Evolutionary conservation across 1,140 invertebrate genomes (phyloP).

Genomic region (Papilio polytes): DNA sequence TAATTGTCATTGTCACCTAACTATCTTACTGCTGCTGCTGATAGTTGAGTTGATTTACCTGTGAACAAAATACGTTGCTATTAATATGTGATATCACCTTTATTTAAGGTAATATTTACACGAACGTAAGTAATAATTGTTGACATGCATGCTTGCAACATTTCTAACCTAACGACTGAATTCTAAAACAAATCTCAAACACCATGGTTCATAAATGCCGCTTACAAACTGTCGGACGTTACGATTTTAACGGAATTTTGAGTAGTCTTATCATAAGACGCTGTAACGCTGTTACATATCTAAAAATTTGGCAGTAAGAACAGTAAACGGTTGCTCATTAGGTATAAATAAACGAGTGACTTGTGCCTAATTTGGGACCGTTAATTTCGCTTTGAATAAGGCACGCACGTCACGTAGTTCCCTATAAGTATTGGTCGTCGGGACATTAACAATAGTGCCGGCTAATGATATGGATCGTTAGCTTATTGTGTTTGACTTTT

Average conservation of each 20-base stretch:
- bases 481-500: slow-evolving; percentile 23
- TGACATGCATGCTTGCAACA: neutral
- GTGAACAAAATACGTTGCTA: neutral
- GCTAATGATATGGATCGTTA: slow-evolving; percentile 24
- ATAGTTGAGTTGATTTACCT: neutral
- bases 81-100: neutral
- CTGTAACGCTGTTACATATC: too few relatives aligned
- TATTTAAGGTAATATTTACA: neutral
- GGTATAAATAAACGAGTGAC: neutral
- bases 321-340: too few relatives aligned
- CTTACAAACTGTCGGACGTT: too few relatives aligned
- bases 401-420: slow-evolving; percentile 10
- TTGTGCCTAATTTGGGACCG: neutral
- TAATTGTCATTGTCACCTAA: slow-evolving; percentile 17
- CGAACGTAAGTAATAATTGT: neutral
- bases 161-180: too few relatives aligned
- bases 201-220: too few relatives aligned
- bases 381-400: neutral
- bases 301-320: too few relatives aligned
- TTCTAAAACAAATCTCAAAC: too few relatives aligned
- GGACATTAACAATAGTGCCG: neutral
- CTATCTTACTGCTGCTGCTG: too few relatives aligned
- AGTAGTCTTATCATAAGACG: too few relatives aligned
- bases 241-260: too few relatives aligned
- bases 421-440: neutral